Evolutionary conservation across 2,113 vertebrate species (phyloP), one percentile per base, ranked within the genome.

Genomic region (Sterrhoptilus dennistouni): DNA sequence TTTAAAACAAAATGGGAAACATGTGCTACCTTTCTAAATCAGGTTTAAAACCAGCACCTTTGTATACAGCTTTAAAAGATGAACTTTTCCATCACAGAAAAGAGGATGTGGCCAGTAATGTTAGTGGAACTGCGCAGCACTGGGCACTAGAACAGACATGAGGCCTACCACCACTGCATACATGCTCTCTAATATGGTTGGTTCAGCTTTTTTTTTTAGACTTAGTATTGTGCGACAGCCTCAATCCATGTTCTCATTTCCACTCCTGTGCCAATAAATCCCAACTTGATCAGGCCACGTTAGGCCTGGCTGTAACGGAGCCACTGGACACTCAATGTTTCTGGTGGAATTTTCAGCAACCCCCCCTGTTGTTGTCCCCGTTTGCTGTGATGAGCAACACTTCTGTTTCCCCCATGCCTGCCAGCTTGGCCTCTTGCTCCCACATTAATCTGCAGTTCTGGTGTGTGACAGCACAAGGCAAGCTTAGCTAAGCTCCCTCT

Each of bases 321-420:
- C 27, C 0, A 0, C 69, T 23, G 64, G 59, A 50, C 25, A 12
- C 18, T 70, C 27, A 5, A 0, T 20, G 9, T 36, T 44, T 69
- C 31, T 66, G 56, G 20, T 6, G 23, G 42, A 56, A 75, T 59
- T 83, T 89, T 76, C 19, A 72, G 18, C 35, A 69, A 40, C 9
- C 14, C 23, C 23, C 18, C 15, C 17, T 5, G 2, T 11, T 70
- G 23, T 4, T 3, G 0, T 90, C 63, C 63, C 56, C 38, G 24
- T 71, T 75, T 59, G 33, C 36, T 42, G 22, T 25, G 20, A 36
- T 6, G 27, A 71, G 42, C 27, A 45, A 66, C 42, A 70, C 29
- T 78, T 63, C 63, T 22, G 42, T 52, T 81, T 63, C 74, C 53
- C 49, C 69, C 54, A 42, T 0, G 0, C 57, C 47, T 54, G 59